Evolutionary conservation across 2,888 invertebrate genomes (phyloP), one percentile per base, ranked within the genome.

Genomic region (Oligia latruncula): DNA sequence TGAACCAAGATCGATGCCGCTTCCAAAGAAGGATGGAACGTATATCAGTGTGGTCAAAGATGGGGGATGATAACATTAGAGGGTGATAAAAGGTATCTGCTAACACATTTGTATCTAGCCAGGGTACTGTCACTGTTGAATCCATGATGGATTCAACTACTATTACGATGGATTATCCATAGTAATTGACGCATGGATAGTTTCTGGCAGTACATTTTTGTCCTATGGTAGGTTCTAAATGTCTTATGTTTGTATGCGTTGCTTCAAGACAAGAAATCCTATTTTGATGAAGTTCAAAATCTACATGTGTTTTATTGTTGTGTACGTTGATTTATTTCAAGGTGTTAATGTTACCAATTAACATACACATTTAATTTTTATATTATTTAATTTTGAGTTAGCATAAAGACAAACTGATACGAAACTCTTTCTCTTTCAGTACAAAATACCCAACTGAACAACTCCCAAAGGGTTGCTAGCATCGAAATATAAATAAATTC

Each of bases 1-100:
- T 84, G 86, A 78, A 85, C 88, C 71, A 90, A 93, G 92, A 93
- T 89, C 85, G 93, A 93, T 93, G 89, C 80, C 75, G 82, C 80
- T 79, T 75, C 74, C 43, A 52, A 84, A 90, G 90, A 88, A 85
- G 84, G 89, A 90, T 89, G 86, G 81, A 66, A 66, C 65, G 62
- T 80, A 76, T 74, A 78, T 85, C 85, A 80, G 74, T 43, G 71
- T 67, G 74, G 76, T 71, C 67, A 35, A 52, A 70, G 87, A 74
- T 86, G 72, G 75, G 43, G 87, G 46, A 35, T 58, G 71, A 74
- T 79, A 74, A 55, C 55, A 74, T 64, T 74, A 46, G 23, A 71
- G 70, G 72, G 67, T 70, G 68, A 75, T 58, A 73, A 75, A 72
- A 73, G 67, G 35, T 74, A 71, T 71, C 71, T 75, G 58, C 49